Percentiles rank a stretch among this genome's conserved stretches.
Evolutionary conservation across 2,888 invertebrate genomes (phyloP).

Genomic region (Herminia tarsipennalis): DNA sequence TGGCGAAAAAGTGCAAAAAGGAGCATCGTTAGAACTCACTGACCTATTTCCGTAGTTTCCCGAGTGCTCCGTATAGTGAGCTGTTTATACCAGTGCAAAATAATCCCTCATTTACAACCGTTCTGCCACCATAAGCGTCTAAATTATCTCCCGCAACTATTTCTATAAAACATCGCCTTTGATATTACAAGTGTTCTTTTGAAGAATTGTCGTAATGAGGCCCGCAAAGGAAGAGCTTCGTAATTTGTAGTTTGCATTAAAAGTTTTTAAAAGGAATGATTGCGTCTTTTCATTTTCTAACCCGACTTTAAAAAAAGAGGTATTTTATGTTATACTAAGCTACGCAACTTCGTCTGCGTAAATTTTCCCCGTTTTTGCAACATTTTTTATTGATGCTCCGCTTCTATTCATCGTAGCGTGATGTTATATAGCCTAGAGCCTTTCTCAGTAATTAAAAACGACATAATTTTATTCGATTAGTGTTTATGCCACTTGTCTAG

Average conservation of each 20-base stretch:
- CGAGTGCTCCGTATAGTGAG: slow-evolving; percentile 15
- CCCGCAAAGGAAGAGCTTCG: neutral
- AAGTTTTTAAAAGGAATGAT: neutral
- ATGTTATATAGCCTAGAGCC: no score
- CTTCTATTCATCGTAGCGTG: no score
- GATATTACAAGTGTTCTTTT: neutral
- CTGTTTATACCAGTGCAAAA: slow-evolving; percentile 28
- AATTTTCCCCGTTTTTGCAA: no score
- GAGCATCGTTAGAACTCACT: slow-evolving; percentile 62
- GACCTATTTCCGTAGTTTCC: slow-evolving; percentile 61
- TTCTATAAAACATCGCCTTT: slow-evolving; percentile 3
- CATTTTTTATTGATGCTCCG: no score
- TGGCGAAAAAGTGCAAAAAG: slow-evolving; percentile 59
- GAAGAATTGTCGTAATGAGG: slow-evolving; percentile 5
- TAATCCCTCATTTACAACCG: slow-evolving; percentile 19
- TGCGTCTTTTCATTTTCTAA: no score
- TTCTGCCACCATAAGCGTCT: slow-evolving; percentile 19
- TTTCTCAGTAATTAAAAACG: no score
- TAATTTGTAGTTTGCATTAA: neutral
- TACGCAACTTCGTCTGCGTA: no score
- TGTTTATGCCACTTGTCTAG: no score
- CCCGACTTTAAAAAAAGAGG: no score
- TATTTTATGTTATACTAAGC: no score
- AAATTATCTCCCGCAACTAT: slow-evolving; percentile 17
- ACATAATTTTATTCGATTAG: no score